Base-by-base conservation (phyloP, 1,140 invertebrate genomes). In the Drosophila lacteicornis region DNA sequence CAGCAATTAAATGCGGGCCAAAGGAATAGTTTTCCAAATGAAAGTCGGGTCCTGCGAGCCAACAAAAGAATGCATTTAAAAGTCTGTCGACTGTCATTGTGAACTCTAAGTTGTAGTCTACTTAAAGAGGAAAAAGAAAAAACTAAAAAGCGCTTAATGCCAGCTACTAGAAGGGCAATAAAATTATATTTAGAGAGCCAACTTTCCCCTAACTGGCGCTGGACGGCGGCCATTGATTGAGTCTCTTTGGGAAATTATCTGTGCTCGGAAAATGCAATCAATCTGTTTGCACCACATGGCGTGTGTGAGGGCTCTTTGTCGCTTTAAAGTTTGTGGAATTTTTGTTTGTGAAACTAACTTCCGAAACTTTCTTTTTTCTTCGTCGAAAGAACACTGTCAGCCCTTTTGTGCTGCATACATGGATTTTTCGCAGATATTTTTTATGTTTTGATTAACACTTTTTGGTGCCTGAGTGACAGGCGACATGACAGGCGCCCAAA, bases 1-100 rank as follows among this genome's bases (percentile, higher is more conserved):
- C 68, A 71, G 50, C 66, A 71, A 71, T 58, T 71, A 71, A 71
- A 49, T 51, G 61, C 25, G 66, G 36, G 61, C 61, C 25, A 55
- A 33, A 30, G 62, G 15, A 67, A 50, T 58, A 71, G 66, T 71
- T 71, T 49, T 71, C 36, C 36, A 8, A 36, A 27, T 49, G 19
- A 71, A 49, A 36, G 25, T 71, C 43, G 12, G 6, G 27, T 27
- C 42, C 25, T 3, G n/a, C 11, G 46, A 27, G 40, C 13, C 11
- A 40, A 42, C 42, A 47, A 49, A 42, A 13, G 15, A 58, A 12
- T 22, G 25, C 42, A 33, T 53, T 43, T 19, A 5, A 17, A 4
- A 15, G 12, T 15, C n/a, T 2, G 1, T 17, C 2, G 5, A 17
- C 3, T 33, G 50, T 49, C 13, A 25, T 49, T 27, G 12, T 22